Evolutionary conservation across 2,797 vertebrate species (phyloP).

Genomic region (Heterohyrax brucei): DNA sequence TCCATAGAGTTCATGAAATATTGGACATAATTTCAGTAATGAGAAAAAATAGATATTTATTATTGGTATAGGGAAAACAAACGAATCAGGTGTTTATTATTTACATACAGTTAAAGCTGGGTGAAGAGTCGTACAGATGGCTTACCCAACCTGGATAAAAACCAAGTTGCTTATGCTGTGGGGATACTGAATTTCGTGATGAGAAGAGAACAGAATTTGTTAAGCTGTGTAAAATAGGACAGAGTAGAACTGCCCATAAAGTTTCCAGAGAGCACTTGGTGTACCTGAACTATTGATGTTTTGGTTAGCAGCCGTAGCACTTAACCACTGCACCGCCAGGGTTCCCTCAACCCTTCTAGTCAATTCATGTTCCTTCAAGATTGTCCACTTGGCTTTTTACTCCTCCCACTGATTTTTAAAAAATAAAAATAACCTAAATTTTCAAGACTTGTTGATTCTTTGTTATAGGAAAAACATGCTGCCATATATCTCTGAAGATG

Average conservation of each 20-base stretch:
- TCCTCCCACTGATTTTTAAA: neutral
- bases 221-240: neutral
- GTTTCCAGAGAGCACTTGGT: too few species aligned
- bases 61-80: slow-evolving; percentile 39
- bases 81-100: neutral
- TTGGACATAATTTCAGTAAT: slow-evolving; percentile 58
- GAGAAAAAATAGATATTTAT: neutral
- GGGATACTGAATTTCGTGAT: neutral
- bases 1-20: slow-evolving; percentile 74
- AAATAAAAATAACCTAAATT: neutral
- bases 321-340: too few species aligned
- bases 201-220: neutral
- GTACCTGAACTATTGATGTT: too few species aligned
- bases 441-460: neutral
- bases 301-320: neutral
- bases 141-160: neutral
- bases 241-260: too few species aligned
- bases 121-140: neutral
- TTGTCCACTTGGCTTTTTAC: neutral
- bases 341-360: neutral
- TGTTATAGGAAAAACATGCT: neutral
- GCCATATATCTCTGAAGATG: neutral
- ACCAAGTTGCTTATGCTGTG: slow-evolving; percentile 30
- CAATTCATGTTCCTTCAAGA: neutral
- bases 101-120: slow-evolving; percentile 13